These are phyloP conservation scores for Leptobrachium ailaonicum DNA, from an alignment of 2,113 vertebrate genomes.

Conservation along the genomic window DNA sequence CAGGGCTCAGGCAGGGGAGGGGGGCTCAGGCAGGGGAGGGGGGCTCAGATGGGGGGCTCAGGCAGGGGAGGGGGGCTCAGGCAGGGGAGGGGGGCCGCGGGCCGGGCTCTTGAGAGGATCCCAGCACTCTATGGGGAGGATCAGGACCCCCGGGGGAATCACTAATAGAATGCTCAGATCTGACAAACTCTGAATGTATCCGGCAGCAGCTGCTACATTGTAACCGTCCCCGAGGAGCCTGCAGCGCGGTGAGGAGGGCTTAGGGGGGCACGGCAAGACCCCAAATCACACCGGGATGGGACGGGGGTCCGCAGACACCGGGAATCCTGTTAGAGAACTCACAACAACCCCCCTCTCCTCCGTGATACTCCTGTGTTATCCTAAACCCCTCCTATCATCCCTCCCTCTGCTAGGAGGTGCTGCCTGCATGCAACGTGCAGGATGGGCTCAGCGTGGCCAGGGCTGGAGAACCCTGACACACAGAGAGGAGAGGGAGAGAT, in stretches of 20 bases:
- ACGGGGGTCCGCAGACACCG: background rate
- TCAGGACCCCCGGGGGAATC: too few species aligned
- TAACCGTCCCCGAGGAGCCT: too few species aligned
- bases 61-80: background rate
- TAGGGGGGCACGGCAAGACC: conserved; percentile 21
- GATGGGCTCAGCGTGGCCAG: too few species aligned
- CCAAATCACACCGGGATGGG: conserved; percentile 22
- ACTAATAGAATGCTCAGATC: too few species aligned
- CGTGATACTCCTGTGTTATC: conserved; percentile 25
- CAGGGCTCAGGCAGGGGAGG: background rate
- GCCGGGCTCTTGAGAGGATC: too few species aligned
- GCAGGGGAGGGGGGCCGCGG: too few species aligned
- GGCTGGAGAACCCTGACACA: too few species aligned
- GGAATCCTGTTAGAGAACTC: background rate
- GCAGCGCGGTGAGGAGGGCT: background rate
- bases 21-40: background rate
- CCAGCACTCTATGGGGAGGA: too few species aligned
- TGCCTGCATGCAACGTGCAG: background rate
- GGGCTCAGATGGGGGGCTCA: background rate
- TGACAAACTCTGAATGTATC: too few species aligned
- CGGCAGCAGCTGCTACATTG: too few species aligned
- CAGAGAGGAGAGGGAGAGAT: too few species aligned
- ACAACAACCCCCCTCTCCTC: background rate
- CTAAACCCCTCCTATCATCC: conserved; percentile 33
- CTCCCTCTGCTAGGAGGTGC: conserved; percentile 36